These are phyloP conservation scores for Diarsia mendica DNA, from an alignment of 2,888 invertebrate genomes.

Conservation along the genomic window DNA sequence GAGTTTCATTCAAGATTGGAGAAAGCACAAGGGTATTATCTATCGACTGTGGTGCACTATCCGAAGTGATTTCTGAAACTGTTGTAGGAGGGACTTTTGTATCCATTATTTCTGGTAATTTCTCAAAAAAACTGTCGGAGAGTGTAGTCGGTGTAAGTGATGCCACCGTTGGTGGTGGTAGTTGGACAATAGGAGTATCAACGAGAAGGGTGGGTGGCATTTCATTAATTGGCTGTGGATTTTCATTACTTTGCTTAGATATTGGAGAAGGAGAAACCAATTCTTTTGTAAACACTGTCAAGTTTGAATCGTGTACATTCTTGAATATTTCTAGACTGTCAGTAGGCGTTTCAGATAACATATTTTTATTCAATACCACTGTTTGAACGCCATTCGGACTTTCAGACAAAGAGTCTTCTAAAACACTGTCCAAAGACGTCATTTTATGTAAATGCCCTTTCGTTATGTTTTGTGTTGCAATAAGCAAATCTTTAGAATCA, in stretches of 20 bases:
- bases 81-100: neutral
- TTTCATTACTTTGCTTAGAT: neutral
- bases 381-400: neutral
- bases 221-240: neutral
- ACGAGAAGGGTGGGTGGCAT: neutral
- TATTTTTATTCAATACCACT: neutral
- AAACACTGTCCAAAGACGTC: neutral
- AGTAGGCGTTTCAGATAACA: neutral
- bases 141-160: neutral
- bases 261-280: neutral
- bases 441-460: conserved; percentile 8
- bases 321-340: neutral
- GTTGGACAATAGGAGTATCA: neutral
- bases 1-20: conserved; percentile 2
- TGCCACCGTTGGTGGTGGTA: neutral
- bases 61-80: neutral
- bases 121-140: neutral
- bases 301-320: neutral
- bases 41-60: neutral
- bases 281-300: neutral
- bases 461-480: conserved; percentile 1
- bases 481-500: conserved; percentile 8
- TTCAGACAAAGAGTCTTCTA: neutral
- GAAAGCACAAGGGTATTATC: neutral
- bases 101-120: neutral